Conservation (phyloP, 2,888 invertebrate species). For the Polylopha cassiicola region DNA sequence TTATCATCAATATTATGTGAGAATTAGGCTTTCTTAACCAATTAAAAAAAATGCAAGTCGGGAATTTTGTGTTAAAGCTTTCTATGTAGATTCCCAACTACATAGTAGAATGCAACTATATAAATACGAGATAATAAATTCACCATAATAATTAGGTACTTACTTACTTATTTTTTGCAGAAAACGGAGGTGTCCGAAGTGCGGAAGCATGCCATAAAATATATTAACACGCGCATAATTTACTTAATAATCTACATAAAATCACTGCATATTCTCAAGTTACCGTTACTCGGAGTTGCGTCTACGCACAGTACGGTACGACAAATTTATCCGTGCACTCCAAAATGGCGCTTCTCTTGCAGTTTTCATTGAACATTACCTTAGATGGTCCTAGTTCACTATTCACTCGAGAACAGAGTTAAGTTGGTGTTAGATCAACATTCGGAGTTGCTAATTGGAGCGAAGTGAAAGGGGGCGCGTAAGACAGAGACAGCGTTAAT, state of each 20-base stretch:
- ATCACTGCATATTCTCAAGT: neutral
- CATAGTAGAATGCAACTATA: no score
- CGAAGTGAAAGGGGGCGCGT: slow-evolving; percentile 14
- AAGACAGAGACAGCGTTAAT: slow-evolving; percentile 14
- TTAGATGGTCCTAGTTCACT: neutral
- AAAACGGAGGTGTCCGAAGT: no score
- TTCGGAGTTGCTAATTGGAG: slow-evolving; percentile 15
- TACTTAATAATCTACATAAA: neutral
- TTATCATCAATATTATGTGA: no score
- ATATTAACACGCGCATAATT: no score
- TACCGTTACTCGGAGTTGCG: slow-evolving; percentile 10
- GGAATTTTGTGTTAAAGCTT: no score
- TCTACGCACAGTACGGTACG: slow-evolving; percentile 11
- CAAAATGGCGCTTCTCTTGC: neutral
- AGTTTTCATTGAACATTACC: neutral
- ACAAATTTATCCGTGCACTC: slow-evolving; percentile 6
- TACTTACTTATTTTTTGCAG: no score
- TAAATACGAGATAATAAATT: no score
- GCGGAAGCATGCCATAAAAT: no score
- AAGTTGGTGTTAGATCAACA: slow-evolving; percentile 9
- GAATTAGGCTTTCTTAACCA: no score
- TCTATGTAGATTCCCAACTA: no score
- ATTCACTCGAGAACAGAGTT: slow-evolving; percentile 1
- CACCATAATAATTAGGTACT: no score
- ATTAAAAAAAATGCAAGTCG: no score